Percentiles rank a stretch among this genome's conserved stretches.
Evolutionary conservation across 1,140 invertebrate species (phyloP).

Genomic region (Heliothis subflexa): DNA sequence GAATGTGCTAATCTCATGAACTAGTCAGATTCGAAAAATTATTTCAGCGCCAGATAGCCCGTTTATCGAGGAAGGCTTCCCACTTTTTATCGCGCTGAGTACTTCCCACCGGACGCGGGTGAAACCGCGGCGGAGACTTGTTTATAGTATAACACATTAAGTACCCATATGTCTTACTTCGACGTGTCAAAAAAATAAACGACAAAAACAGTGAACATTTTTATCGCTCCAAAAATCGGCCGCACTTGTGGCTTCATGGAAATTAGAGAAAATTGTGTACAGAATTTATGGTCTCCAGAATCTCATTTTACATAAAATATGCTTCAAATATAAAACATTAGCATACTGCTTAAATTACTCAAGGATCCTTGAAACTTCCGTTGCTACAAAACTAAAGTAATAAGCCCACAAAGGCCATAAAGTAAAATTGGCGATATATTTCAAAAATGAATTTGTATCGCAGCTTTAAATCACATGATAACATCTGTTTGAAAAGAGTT

Average conservation of each 20-base stretch:
- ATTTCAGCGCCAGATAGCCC: no score
- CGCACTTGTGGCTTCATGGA: not conserved
- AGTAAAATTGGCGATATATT: conserved; percentile 18
- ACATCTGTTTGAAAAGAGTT: conserved; percentile 36
- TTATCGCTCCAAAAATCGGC: not conserved
- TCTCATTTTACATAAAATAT: conserved; percentile 22
- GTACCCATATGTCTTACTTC: no score
- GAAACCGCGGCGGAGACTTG: no score
- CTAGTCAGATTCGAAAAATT: no score
- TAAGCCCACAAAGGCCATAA: conserved; percentile 8
- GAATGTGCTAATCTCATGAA: no score
- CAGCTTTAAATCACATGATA: conserved; percentile 24
- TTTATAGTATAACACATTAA: no score
- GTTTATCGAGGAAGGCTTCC: no score
- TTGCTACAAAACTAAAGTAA: conserved; percentile 5
- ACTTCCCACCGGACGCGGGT: no score
- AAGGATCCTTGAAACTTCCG: conserved; percentile 19
- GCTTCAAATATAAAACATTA: conserved; percentile 10
- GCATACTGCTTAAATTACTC: not conserved
- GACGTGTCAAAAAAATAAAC: no score
- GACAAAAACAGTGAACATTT: no score
- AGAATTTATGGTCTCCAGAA: not conserved
- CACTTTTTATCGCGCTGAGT: no score
- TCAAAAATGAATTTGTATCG: conserved; percentile 25
- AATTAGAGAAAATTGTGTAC: not conserved